Evolutionary conservation across 2,797 vertebrate species (phyloP).

Genomic region (Enteromius afrohamiltoni): DNA sequence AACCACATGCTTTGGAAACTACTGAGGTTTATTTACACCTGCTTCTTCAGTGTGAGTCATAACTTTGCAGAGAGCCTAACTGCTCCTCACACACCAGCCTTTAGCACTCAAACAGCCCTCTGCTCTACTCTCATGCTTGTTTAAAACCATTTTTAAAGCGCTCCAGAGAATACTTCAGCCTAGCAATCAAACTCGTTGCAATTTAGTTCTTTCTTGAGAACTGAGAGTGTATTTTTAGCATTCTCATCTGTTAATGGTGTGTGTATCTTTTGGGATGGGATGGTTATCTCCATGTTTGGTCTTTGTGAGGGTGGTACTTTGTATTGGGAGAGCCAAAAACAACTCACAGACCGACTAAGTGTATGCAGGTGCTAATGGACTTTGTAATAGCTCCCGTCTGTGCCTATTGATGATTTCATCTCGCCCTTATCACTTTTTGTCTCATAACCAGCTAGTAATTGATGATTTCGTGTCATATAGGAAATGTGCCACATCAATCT

Average conservation of each 20-base stretch:
- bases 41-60: conserved; percentile 31
- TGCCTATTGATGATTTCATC: conserved; percentile 57
- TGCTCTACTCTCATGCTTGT: conserved; percentile 27
- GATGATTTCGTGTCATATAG: conserved; percentile 55
- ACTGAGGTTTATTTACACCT: conserved; percentile 5
- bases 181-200: conserved; percentile 44
- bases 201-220: conserved; percentile 49
- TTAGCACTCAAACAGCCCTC: conserved; percentile 25
- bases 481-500: conserved; percentile 60
- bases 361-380: conserved; percentile 55
- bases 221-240: conserved; percentile 45
- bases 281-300: conserved; percentile 33
- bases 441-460: conserved; percentile 60
- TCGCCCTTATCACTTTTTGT: conserved; percentile 54
- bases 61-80: conserved; percentile 25
- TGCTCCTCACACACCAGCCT: conserved; percentile 8
- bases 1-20: conserved; percentile 5
- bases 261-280: conserved; percentile 26
- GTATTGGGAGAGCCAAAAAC: conserved; percentile 29
- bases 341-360: conserved; percentile 20
- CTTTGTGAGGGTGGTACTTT: conserved; percentile 28
- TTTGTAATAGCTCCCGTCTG: conserved; percentile 52
- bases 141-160: conserved; percentile 27
- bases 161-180: conserved; percentile 39
- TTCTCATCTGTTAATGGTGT: conserved; percentile 43